These are phyloP conservation scores for Spilarctia lutea DNA, from an alignment of 2,888 invertebrate genomes.

Conservation along the genomic window DNA sequence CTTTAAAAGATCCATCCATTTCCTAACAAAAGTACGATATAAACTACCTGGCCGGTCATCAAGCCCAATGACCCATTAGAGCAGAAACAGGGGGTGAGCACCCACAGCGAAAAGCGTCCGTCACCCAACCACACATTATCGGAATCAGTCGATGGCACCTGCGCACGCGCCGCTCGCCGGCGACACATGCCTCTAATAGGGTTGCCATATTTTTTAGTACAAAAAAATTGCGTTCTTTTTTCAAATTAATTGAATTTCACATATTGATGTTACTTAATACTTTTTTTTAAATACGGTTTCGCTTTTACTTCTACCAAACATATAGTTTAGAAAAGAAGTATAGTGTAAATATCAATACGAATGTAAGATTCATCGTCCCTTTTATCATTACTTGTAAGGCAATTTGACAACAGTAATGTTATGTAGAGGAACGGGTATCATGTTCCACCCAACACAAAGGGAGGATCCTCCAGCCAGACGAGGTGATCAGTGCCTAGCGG, in stretches of 20 bases:
- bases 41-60: conserved; percentile 8
- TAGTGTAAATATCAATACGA: neutral
- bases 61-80: conserved; percentile 20
- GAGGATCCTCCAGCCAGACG: no score
- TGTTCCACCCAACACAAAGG: no score
- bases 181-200: conserved; percentile 33
- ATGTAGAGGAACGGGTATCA: no score
- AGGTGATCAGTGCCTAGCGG: no score
- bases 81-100: conserved; percentile 13
- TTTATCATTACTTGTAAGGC: neutral
- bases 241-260: neutral
- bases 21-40: conserved; percentile 3
- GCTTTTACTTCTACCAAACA: neutral
- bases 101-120: conserved; percentile 34
- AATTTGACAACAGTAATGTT: neutral
- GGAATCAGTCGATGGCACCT: conserved; percentile 38
- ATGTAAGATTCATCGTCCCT: neutral
- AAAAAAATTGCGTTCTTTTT: neutral
- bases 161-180: conserved; percentile 36
- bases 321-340: neutral
- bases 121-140: conserved; percentile 49
- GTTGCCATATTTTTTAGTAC: neutral
- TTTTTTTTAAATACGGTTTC: no score
- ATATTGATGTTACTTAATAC: neutral
- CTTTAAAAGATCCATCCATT: neutral